Base-by-base conservation (phyloP, 2,113 vertebrate genomes). In the Cyphomyrus discorhynchus region DNA sequence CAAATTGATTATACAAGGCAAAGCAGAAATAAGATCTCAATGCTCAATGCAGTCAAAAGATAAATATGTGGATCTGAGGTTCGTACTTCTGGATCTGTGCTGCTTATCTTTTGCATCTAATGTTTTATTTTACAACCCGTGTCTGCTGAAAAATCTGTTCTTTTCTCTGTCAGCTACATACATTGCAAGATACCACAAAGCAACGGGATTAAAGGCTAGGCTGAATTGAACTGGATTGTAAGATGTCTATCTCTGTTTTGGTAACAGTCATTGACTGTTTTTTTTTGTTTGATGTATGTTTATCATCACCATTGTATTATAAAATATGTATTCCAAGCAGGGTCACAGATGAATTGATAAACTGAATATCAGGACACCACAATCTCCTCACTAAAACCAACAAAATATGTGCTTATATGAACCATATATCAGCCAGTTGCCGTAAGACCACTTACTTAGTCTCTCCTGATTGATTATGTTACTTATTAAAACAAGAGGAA, bases 1-100 rank as follows among this genome's bases (percentile, higher is more conserved):
- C 35, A 46, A 88, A 88, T 88, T 88, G 87, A 70, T 88, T 88
- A 62, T 66, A 66, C 21, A 15, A 84, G 87, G 87, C 21, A 27
- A 45, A 52, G 84, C 42, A 31, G 85, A 86, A 86, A 86, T 52
- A 52, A 86, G 47, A 35, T 53, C 27, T 50, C 46, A 86, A 15
- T 27, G 39, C 24, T 47, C n/a, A n/a, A n/a, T n/a, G 56, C n/a
- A 27, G 42, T 88, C 42, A 47, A 24, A 42, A 74, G 87, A 58
- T 39, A 49, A 62, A 88, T 88, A 58, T 66, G 82, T 47, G 82
- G 42, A 47, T 84, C 11, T 47, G 45, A 9, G 82, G 45, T 5
- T n/a, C 11, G 3, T 46, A 7, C 82, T n/a, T 84, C 42, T 84
- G 82, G 47, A 46, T n/a, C 21, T 46, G 6, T 46, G 39, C 8